These are phyloP conservation scores for Drosophila pectinifera DNA, from an alignment of 1,140 invertebrate genomes.

Conservation along the genomic window DNA sequence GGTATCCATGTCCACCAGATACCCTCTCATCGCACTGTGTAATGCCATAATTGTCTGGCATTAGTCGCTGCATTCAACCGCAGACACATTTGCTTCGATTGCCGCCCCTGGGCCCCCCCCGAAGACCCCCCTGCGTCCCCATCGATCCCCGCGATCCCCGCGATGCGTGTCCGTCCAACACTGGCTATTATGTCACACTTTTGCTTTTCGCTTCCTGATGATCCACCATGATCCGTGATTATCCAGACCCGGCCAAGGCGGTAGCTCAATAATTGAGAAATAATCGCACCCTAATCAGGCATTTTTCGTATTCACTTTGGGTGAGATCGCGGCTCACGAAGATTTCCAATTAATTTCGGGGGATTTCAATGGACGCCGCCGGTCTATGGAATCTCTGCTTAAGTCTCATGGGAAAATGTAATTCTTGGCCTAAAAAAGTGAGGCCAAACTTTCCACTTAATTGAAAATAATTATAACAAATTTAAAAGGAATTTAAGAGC, in stretches of 20 bases:
- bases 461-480: neutral
- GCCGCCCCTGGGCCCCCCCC: conserved; percentile 7
- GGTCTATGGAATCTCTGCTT: neutral
- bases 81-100: conserved; percentile 63
- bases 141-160: conserved; percentile 2
- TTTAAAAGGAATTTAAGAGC: too few relatives aligned
- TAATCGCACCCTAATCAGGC: conserved; percentile 47
- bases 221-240: conserved; percentile 21
- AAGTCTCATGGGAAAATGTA: conserved; percentile 19
- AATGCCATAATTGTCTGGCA: conserved; percentile 72
- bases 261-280: conserved; percentile 24
- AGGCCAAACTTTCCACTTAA: neutral
- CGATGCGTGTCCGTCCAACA: conserved; percentile 30
- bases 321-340: conserved; percentile 19
- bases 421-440: neutral
- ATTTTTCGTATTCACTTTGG: conserved; percentile 2
- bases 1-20: conserved; percentile 48
- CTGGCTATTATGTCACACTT: conserved; percentile 74
- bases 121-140: neutral
- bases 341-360: conserved; percentile 24
- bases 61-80: conserved; percentile 76
- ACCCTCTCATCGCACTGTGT: conserved; percentile 40
- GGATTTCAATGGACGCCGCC: neutral
- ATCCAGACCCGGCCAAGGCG: conserved; percentile 1
- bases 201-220: conserved; percentile 69